phyloP scores from a whole-genome alignment of 2,888 invertebrate species.

The Flexamia atlantica region DNA sequence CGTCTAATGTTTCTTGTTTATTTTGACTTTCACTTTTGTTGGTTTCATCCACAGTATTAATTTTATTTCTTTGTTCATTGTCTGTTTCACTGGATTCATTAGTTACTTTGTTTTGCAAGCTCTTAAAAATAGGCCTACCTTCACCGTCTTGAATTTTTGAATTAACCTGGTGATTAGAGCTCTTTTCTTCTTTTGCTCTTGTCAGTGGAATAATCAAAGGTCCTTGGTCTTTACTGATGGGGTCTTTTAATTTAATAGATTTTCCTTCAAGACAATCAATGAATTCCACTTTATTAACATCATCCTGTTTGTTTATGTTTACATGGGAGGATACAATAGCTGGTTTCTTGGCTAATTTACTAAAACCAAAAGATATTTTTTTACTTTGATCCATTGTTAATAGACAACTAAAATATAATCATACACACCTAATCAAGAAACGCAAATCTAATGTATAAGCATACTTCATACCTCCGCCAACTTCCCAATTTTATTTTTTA shows the following conservation, averaged over 20 bases:
- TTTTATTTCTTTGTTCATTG: neutral
- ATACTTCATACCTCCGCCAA: too few relatives aligned
- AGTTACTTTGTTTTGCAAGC: neutral
- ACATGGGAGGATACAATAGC: slow-evolving; percentile 72
- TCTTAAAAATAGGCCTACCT: too few relatives aligned
- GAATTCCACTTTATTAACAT: slow-evolving; percentile 78
- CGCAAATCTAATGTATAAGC: too few relatives aligned
- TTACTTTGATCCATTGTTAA: slow-evolving; percentile 83
- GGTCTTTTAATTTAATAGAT: slow-evolving; percentile 87
- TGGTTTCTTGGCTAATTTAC: slow-evolving; percentile 81
- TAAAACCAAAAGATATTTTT: slow-evolving; percentile 90
- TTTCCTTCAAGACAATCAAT: slow-evolving; percentile 89
- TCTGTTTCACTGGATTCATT: neutral
- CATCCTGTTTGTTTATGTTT: slow-evolving; percentile 73
- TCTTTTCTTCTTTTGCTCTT: slow-evolving; percentile 17
- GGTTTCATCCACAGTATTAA: neutral
- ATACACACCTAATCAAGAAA: too few relatives aligned
- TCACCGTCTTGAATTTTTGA: neutral
- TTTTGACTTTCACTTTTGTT: neutral
- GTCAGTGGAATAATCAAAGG: slow-evolving; percentile 68
- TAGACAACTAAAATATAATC: too few relatives aligned
- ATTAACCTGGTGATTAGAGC: neutral
- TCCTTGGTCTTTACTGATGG: slow-evolving; percentile 73
- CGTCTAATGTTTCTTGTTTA: slow-evolving; percentile 77
- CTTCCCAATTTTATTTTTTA: too few relatives aligned